These are phyloP conservation scores for Anas platyrhynchos DNA, from an alignment of 2,113 vertebrate genomes.

Conservation along the genomic window DNA sequence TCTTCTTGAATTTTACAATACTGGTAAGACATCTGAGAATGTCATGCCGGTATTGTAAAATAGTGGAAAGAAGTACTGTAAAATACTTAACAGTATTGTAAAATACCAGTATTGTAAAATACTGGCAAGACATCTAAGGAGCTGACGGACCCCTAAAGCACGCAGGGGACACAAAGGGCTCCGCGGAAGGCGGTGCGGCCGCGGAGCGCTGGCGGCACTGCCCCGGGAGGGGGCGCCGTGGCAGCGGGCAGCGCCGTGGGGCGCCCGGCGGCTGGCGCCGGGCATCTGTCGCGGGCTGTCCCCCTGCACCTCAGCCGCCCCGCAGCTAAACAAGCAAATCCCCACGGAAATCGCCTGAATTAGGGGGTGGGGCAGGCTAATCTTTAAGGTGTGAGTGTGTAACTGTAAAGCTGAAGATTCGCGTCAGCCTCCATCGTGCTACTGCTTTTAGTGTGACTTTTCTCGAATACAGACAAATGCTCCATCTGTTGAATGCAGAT, in stretches of 20 bases:
- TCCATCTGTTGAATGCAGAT: slow-evolving; percentile 28
- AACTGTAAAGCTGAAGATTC: background rate
- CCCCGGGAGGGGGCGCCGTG: too few relatives aligned
- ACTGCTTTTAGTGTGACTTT: background rate
- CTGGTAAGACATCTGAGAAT: background rate
- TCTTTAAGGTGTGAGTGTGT: background rate
- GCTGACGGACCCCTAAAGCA: fast-evolving
- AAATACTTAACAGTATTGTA: too few relatives aligned
- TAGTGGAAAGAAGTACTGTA: too few relatives aligned
- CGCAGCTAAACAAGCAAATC: background rate
- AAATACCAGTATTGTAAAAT: too few relatives aligned
- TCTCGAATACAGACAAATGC: background rate
- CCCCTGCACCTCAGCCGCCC: background rate
- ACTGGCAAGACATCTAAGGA: too few relatives aligned
- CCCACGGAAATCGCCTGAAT: background rate
- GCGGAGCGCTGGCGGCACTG: background rate
- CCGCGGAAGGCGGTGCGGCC: background rate
- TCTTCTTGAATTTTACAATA: background rate
- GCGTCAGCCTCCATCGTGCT: background rate
- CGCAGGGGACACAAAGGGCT: too few relatives aligned
- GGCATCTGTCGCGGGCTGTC: background rate
- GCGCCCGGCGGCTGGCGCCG: background rate
- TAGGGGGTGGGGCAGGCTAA: background rate
- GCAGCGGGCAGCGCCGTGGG: too few relatives aligned
- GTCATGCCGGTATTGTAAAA: too few relatives aligned